A percentile compares a stretch with the other conserved stretches of the same genome.
These are phyloP conservation scores for Phylloscopus trochilus DNA, from an alignment of 2,113 vertebrate species.

Conservation along the genomic window DNA sequence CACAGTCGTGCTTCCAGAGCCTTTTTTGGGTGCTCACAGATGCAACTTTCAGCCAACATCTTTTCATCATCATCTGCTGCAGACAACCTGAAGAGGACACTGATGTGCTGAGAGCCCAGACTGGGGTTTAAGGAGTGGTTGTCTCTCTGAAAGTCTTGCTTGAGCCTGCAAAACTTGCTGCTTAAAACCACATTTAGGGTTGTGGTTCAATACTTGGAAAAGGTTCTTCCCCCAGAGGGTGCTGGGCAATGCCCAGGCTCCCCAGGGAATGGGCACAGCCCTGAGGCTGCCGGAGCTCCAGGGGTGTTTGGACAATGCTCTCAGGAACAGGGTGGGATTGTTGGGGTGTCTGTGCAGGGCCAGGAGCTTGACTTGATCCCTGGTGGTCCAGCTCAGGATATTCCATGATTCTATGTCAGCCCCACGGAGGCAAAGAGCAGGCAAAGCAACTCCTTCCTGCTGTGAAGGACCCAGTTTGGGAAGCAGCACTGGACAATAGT, in stretches of 20 bases:
- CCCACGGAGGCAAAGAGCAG: background rate
- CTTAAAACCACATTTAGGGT: background rate
- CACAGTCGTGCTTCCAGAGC: background rate
- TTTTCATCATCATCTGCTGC: background rate
- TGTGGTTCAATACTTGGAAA: background rate
- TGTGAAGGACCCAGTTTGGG: background rate
- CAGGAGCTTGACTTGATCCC: background rate
- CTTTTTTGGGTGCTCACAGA: background rate
- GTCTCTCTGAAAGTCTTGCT: background rate
- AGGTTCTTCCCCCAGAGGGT: background rate
- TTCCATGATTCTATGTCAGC: background rate
- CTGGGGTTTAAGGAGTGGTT: background rate
- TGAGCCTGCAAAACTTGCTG: background rate
- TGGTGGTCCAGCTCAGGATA: background rate
- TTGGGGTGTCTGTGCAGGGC: background rate
- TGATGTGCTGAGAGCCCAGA: background rate
- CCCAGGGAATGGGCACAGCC: background rate
- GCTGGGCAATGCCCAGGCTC: background rate
- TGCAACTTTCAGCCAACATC: background rate
- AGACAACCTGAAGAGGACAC: background rate
- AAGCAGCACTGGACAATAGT: background rate
- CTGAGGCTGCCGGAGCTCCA: background rate
- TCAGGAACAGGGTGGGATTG: background rate
- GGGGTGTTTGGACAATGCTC: accelerated
- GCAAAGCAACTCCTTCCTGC: background rate